Percentiles rank a stretch among this genome's conserved stretches.
Evolutionary conservation across 1,140 invertebrate genomes (phyloP).

Genomic region (Drosophila arizonae): DNA sequence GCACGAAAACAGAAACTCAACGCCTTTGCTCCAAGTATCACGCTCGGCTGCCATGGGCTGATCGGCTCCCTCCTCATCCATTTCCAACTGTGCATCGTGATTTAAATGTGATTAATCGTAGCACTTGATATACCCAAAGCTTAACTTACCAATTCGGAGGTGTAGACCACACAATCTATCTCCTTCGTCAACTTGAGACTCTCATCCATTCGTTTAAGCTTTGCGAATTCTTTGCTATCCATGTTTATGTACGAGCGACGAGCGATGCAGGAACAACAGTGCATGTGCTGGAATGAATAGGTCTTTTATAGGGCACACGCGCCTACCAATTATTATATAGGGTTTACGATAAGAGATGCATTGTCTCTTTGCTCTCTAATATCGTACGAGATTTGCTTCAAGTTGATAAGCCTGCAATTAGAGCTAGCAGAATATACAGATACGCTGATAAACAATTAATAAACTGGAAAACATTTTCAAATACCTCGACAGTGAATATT

Average conservation of each 20-base stretch:
- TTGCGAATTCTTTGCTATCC: constrained; percentile 53
- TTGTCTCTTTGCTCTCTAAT: constrained; percentile 2
- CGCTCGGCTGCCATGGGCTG: neutral
- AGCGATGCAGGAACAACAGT: constrained; percentile 3
- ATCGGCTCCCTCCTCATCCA: constrained; percentile 35
- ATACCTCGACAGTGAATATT: too few relatives aligned
- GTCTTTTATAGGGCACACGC: constrained; percentile 17
- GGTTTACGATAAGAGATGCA: constrained; percentile 18
- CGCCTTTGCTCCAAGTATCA: constrained; percentile 87
- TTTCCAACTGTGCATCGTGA: constrained; percentile 9
- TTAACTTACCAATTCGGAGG: constrained; percentile 26
- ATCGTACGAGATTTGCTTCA: neutral
- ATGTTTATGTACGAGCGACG: constrained; percentile 28
- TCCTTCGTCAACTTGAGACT: neutral
- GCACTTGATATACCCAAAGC: neutral
- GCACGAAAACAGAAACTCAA: constrained; percentile 92
- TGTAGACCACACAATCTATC: constrained; percentile 41
- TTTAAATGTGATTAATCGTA: neutral
- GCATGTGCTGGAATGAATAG: constrained; percentile 4
- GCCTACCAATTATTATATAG: constrained; percentile 3
- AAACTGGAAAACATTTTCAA: too few relatives aligned
- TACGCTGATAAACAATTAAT: neutral
- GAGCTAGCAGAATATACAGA: neutral
- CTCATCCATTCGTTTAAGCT: constrained; percentile 35
- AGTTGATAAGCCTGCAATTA: constrained; percentile 8